Conservation (phyloP, 1,140 invertebrate species). For the Dryas iulia region DNA sequence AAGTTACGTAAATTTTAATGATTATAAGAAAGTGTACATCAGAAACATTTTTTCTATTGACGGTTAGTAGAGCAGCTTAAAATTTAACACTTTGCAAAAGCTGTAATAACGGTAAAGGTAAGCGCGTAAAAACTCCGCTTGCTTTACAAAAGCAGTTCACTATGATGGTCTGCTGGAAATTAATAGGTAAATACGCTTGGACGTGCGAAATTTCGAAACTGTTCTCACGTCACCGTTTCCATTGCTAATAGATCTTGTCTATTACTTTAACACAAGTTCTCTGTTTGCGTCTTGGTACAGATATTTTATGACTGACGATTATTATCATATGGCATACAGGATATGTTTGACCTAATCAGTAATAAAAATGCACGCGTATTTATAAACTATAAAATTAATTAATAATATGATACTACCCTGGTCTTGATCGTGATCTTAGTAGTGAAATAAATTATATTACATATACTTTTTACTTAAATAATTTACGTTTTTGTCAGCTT, state of each 20-base stretch:
- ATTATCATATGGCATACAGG: too few species aligned
- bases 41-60: background rate
- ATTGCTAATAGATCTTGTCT: background rate
- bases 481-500: too few species aligned
- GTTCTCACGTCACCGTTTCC: background rate
- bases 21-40: background rate
- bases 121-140: background rate
- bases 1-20: background rate
- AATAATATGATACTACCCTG: too few species aligned
- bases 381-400: too few species aligned
- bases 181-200: background rate
- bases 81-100: background rate
- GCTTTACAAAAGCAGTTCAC: background rate
- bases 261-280: too few species aligned
- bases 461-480: too few species aligned
- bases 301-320: too few species aligned
- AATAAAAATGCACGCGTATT: too few species aligned
- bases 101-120: background rate
- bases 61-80: background rate
- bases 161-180: background rate
- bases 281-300: too few species aligned
- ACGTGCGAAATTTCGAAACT: constrained; percentile 11
- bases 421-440: too few species aligned
- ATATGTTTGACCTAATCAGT: too few species aligned
- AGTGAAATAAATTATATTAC: too few species aligned